Evolutionary conservation across 2,113 vertebrate species (phyloP), one percentile per base, ranked within the genome.

Genomic region (Patagioenas fasciata): DNA sequence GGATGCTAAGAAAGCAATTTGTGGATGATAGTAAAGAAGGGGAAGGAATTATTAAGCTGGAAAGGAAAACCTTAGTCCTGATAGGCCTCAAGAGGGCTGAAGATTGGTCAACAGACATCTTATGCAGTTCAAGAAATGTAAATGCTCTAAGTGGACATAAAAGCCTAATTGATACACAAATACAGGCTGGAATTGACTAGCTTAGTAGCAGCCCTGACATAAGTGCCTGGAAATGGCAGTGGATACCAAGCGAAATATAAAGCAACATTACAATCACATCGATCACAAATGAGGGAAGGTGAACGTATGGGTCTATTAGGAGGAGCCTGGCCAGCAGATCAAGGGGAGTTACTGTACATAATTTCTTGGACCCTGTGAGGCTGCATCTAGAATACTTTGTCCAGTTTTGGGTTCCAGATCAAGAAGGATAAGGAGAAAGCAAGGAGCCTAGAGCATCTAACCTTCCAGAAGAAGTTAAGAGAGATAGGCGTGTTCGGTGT

Each of bases 291-390:
- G 47, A 62, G 18, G 20, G 16, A 25, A 65, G 58, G 6, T 8
- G 2, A 10, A 23, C 10, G 1, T 47, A 14, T 66, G 24, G 44
- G 44, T 16, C 25, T 36, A 2, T 40, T 34, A 58, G 10, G 17
- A 80, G 20, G 5, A 78, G 1, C 12, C 18, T 54, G n/a, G 12
- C 9, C 24, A 38, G n/a, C 26, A 28, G 31, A 38, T 31, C n/a
- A 66, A 50, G 15, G 3, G 4, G 6, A 14, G 6, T 50, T n/a
- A 56, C 32, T 67, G 0, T 6, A 17, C 8, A 34, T 25, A 0
- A 0, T 15, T 78, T 81, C n/a, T 60, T 5, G 4, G 20, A 2
- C 8, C 17, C 29, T 88, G 13, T 75, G 57, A 82, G 10, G 20
- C 48, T 79, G 31, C 21, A 25, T 3, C 31, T 71, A 60, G 81